Base-by-base conservation (phyloP, 2,797 vertebrate genomes). In the Cryptoblepharus egeriae region DNA sequence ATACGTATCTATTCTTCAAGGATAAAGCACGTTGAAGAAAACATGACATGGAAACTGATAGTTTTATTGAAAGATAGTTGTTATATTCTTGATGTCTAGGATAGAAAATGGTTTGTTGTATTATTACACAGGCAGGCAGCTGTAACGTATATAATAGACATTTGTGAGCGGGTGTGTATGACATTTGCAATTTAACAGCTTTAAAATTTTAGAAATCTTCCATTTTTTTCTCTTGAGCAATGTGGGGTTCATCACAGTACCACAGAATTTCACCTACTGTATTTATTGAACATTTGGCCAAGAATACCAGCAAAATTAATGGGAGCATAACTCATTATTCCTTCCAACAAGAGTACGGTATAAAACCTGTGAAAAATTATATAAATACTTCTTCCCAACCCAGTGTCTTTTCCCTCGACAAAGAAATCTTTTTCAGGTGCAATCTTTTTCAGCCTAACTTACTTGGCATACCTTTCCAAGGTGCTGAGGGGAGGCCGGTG, bases 141-240 rank as follows among this genome's bases (percentile, higher is more conserved):
- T 28, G 65, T 82, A 75, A 82, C 75, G 68, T 60, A 60, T 60
- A 58, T 69, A 68, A 75, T 75, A 58, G n/a, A 22, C 57, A 60
- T 58, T 68, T 69, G 35, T 60, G 55, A 52, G 67, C 12, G 42
- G 64, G 35, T 42, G 35, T 42, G n/a, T 65, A 37, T 76, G 75
- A 76, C 64, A 75, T 69, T 58, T 67, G 28, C 49, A 61, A 67
- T 35, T 69, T 69, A 60, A 9, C n/a, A 75, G n/a, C 64, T 67
- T 45, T 75, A 49, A 75, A 71, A 30, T 67, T 24, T 32, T 42
- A 58, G n/a, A 57, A 60, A 28, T 45, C 32, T 35, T 52, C 22
- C 24, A 63, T 63, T 52, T 30, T n/a, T 63, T 22, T 74, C 79
- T 30, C 52, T 67, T 37, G 70, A 30, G 28, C 22, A 58, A 42